A percentile compares a stretch with the other conserved stretches of the same genome.
These are phyloP conservation scores for Aselliscus stoliczkanus DNA, from an alignment of 2,797 vertebrate genomes.

Conservation along the genomic window DNA sequence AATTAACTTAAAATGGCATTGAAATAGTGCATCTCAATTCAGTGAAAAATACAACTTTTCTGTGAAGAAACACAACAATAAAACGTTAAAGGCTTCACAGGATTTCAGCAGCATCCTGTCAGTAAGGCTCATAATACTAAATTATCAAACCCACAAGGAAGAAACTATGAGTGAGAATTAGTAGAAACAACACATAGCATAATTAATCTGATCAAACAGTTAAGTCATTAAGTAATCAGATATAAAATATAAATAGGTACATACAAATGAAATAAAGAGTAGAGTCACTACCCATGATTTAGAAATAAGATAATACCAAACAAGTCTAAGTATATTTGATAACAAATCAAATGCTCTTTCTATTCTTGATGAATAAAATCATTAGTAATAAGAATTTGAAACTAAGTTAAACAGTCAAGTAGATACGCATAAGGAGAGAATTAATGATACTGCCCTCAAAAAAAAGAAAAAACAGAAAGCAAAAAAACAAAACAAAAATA, in stretches of 20 bases:
- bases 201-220: conserved; percentile 7
- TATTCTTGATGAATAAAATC: background rate
- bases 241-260: background rate
- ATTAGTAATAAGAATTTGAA: background rate
- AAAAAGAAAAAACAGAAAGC: no score
- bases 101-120: background rate
- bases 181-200: background rate
- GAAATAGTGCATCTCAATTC: background rate
- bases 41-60: background rate
- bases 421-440: background rate
- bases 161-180: background rate
- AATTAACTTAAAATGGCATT: background rate
- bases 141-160: background rate
- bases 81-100: background rate
- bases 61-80: background rate
- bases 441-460: no score
- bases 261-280: background rate
- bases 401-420: background rate
- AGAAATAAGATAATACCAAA: background rate
- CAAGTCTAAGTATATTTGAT: background rate
- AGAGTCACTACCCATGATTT: background rate
- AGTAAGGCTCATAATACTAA: background rate
- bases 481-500: no score
- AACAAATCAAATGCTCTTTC: background rate
- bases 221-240: background rate